phyloP scores from a whole-genome alignment of 2,797 vertebrate genomes.

The Hippoglossus hippoglossus region DNA sequence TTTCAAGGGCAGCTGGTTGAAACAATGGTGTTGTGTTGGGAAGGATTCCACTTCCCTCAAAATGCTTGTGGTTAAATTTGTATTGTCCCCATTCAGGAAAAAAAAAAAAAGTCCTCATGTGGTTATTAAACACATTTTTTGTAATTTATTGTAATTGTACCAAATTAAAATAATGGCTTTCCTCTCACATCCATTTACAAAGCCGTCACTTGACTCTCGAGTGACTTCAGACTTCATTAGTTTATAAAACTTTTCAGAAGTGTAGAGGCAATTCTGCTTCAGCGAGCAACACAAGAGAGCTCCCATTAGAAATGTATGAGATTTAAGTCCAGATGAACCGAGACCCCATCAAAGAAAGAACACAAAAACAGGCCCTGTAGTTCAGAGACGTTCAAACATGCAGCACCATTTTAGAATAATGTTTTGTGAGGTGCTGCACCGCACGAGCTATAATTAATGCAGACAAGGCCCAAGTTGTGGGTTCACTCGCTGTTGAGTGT shows the following conservation, averaged over 20 bases:
- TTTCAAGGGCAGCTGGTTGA: slow-evolving; percentile 59
- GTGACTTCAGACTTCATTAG: slow-evolving; percentile 21
- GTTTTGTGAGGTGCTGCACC: slow-evolving; percentile 39
- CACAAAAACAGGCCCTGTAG: slow-evolving; percentile 37
- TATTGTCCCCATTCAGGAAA: not conserved
- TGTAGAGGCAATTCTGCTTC: slow-evolving; percentile 43
- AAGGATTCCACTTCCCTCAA: slow-evolving; percentile 13
- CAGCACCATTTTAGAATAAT: slow-evolving; percentile 53
- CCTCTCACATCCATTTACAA: slow-evolving; percentile 1
- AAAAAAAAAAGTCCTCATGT: not conserved
- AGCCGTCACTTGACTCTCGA: slow-evolving; percentile 12
- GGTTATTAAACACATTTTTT: not conserved
- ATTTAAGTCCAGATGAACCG: slow-evolving; percentile 58
- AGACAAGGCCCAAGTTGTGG: slow-evolving; percentile 27
- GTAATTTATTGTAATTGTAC: not conserved
- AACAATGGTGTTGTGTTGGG: slow-evolving; percentile 12
- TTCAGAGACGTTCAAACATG: slow-evolving; percentile 49
- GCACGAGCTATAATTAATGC: slow-evolving; percentile 49
- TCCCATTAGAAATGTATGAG: slow-evolving; percentile 64
- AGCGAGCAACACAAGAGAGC: slow-evolving; percentile 52
- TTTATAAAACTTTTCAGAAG: slow-evolving; percentile 36
- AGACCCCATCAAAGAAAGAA: slow-evolving; percentile 54
- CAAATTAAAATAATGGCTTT: not conserved
- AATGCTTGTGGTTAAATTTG: not conserved
- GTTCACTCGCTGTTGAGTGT: slow-evolving; percentile 22